phyloP scores from a whole-genome alignment of 1,140 invertebrate species.

The Chironomus striatipennis region DNA sequence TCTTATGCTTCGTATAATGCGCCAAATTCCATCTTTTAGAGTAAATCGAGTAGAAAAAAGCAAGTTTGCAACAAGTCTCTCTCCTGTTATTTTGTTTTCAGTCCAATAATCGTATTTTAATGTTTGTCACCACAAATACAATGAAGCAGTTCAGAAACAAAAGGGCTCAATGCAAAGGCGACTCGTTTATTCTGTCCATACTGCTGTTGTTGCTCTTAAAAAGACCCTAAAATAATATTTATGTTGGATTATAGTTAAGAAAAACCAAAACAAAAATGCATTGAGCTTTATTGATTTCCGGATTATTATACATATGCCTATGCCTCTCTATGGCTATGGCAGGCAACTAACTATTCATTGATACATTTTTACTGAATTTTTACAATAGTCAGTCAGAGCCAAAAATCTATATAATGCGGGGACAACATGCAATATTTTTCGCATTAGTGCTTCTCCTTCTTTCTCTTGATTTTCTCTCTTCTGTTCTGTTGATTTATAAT shows the following conservation, averaged over 20 bases:
- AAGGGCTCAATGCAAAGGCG: background rate
- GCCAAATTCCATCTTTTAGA: background rate
- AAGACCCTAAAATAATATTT: slow-evolving; percentile 23
- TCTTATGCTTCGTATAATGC: background rate
- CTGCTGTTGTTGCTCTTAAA: background rate
- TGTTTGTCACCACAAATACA: slow-evolving; percentile 15
- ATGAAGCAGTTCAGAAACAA: background rate
- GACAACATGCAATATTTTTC: slow-evolving; percentile 20
- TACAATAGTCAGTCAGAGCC: background rate
- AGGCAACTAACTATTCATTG: background rate
- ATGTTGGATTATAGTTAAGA: slow-evolving; percentile 15
- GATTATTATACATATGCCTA: slow-evolving; percentile 18
- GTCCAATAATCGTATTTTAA: slow-evolving; percentile 21
- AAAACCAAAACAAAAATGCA: background rate
- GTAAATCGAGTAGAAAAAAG: slow-evolving; percentile 9
- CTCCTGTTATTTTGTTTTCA: too few relatives aligned
- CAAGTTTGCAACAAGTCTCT: background rate
- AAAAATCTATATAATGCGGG: background rate
- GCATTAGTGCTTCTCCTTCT: background rate
- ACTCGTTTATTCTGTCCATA: background rate
- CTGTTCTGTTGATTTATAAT: slow-evolving; percentile 18
- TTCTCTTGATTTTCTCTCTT: background rate
- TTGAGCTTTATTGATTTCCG: slow-evolving; percentile 22
- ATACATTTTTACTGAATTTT: background rate
- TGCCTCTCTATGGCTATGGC: background rate